A percentile compares a stretch with the other conserved stretches of the same genome.
Evolutionary conservation across 2,113 vertebrate genomes (phyloP).

Genomic region (Echinops telfairi): DNA sequence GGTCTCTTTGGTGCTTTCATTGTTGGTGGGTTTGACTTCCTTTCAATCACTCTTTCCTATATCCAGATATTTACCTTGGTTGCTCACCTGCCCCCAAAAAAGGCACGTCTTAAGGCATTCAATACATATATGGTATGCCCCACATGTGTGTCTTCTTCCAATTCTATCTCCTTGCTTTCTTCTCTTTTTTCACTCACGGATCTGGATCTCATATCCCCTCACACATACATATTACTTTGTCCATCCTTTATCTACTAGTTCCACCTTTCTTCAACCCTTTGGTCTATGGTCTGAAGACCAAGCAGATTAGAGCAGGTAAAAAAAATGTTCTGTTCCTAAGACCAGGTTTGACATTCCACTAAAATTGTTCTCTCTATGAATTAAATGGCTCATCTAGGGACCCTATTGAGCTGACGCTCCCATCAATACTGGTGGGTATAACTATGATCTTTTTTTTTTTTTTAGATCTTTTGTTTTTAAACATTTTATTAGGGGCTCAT

Average conservation of each 20-base stretch:
- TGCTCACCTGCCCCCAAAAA: constrained; percentile 30
- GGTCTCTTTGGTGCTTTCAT: constrained; percentile 32
- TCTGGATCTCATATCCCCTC: constrained; percentile 11
- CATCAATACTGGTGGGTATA: not conserved
- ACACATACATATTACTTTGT: constrained; percentile 32
- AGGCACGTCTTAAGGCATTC: constrained; percentile 45
- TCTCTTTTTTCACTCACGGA: constrained; percentile 55
- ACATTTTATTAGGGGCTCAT: too few relatives aligned
- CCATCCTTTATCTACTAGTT: constrained; percentile 65
- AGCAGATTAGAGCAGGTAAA: constrained; percentile 52
- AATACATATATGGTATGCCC: constrained; percentile 49
- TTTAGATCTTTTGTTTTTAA: too few relatives aligned
- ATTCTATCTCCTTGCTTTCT: constrained; percentile 58
- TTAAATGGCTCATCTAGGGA: not conserved
- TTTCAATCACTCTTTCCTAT: constrained; percentile 50
- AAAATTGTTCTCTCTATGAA: not conserved
- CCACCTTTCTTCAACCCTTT: constrained; percentile 70
- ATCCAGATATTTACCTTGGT: constrained; percentile 15
- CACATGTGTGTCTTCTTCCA: constrained; percentile 48
- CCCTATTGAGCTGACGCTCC: not conserved
- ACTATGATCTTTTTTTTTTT: not conserved
- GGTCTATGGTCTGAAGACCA: constrained; percentile 74
- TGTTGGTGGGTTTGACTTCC: constrained; percentile 6
- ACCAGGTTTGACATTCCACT: not conserved
- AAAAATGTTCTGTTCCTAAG: constrained; percentile 32